Conservation (phyloP, 1,140 invertebrate genomes). For the Trinorchestia longiramus region DNA sequence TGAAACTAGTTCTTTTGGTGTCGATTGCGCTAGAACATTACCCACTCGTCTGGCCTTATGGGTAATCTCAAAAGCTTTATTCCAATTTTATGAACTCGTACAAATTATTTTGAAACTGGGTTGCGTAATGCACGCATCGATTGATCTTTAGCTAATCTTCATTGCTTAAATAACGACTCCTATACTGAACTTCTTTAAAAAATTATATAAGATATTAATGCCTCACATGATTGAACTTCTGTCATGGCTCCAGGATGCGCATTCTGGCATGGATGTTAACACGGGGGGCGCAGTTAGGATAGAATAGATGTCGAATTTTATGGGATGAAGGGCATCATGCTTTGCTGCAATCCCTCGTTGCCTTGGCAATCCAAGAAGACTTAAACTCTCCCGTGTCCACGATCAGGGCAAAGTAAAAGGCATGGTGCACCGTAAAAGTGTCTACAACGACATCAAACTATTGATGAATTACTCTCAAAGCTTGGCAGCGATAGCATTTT, state of each 20-base stretch:
- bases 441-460: not conserved
- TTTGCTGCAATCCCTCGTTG: constrained; percentile 6
- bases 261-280: not conserved
- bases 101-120: too few species aligned
- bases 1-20: too few species aligned
- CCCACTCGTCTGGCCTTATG: too few species aligned
- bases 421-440: constrained; percentile 30
- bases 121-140: too few species aligned
- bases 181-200: not conserved
- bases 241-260: not conserved
- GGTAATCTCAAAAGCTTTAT: too few species aligned
- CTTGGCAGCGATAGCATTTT: constrained; percentile 1
- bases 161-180: too few species aligned
- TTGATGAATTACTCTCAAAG: constrained; percentile 46
- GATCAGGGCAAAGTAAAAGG: not conserved
- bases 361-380: not conserved
- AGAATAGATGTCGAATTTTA: constrained; percentile 9
- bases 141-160: too few species aligned
- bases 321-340: not conserved
- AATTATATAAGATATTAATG: not conserved
- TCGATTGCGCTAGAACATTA: too few species aligned
- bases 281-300: not conserved
- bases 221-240: not conserved
- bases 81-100: too few species aligned
- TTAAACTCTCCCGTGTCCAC: not conserved